Conservation (phyloP, 1,140 invertebrate genomes). For the Oscheius sp. region DNA sequence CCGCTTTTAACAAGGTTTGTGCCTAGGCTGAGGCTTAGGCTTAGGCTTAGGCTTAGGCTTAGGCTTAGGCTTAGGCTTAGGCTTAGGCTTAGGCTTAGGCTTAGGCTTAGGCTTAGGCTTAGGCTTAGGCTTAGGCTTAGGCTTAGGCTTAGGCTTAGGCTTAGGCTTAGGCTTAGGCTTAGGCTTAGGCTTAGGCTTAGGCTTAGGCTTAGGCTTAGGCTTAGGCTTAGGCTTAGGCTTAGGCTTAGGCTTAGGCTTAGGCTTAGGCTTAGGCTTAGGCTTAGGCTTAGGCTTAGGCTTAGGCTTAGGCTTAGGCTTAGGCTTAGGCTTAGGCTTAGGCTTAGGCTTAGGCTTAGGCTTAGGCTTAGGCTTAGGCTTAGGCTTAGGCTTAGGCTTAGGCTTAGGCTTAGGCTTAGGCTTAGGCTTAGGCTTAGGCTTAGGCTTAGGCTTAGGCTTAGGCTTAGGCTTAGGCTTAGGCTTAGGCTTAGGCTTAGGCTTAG, state of each 20-base stretch:
- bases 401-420: constrained; percentile 11
- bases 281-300: constrained; percentile 18
- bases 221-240: constrained; percentile 34
- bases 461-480: constrained; percentile 2
- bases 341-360: constrained; percentile 10
- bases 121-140: constrained; percentile 41
- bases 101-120: constrained; percentile 41
- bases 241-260: constrained; percentile 24
- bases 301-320: constrained; percentile 16
- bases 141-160: constrained; percentile 34
- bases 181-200: constrained; percentile 27
- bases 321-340: constrained; percentile 14
- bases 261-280: constrained; percentile 26
- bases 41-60: constrained; percentile 35
- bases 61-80: constrained; percentile 42
- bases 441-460: neutral
- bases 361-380: constrained; percentile 17
- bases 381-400: constrained; percentile 17
- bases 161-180: constrained; percentile 33
- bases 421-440: constrained; percentile 2
- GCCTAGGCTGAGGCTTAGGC: constrained; percentile 38
- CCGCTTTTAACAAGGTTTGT: too few species aligned
- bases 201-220: constrained; percentile 33
- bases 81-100: constrained; percentile 38
- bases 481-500: constrained; percentile 21